Conservation (phyloP, 2,797 vertebrate genomes). For the Enteromius afrohamiltoni region DNA sequence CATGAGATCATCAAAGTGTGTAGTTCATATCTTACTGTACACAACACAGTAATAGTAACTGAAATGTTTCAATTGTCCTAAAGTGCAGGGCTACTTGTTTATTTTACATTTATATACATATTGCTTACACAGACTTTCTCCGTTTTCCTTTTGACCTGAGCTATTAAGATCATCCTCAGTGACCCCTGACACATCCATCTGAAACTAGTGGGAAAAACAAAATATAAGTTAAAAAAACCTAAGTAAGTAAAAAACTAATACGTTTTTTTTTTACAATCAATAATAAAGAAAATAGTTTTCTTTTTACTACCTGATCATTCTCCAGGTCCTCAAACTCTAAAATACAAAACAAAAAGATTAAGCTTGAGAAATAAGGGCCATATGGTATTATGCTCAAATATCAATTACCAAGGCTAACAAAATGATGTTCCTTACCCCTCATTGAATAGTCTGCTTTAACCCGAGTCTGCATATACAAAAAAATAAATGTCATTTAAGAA, state of each 20-base stretch:
- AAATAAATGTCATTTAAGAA: not conserved
- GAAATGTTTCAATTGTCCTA: not conserved
- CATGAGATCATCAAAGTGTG: not conserved
- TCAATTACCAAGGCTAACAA: constrained; percentile 5
- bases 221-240: not conserved
- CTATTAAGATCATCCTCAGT: not conserved
- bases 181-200: constrained; percentile 46
- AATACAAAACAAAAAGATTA: constrained; percentile 11
- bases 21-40: not conserved
- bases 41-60: not conserved
- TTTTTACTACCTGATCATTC: constrained; percentile 9
- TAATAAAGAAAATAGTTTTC: too few species aligned
- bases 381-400: not conserved
- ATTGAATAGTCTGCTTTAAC: constrained; percentile 53
- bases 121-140: constrained; percentile 46
- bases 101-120: not conserved
- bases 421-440: constrained; percentile 53
- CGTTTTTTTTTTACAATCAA: not conserved
- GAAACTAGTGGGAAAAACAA: constrained; percentile 10
- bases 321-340: constrained; percentile 17
- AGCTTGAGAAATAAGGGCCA: not conserved
- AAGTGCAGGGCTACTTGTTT: not conserved
- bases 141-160: constrained; percentile 31
- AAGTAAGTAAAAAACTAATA: too few species aligned
- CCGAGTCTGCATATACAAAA: constrained; percentile 55